Percentiles rank a stretch among this genome's conserved stretches.
Evolutionary conservation across 2,888 invertebrate species (phyloP).

Genomic region (Apeira syringaria): DNA sequence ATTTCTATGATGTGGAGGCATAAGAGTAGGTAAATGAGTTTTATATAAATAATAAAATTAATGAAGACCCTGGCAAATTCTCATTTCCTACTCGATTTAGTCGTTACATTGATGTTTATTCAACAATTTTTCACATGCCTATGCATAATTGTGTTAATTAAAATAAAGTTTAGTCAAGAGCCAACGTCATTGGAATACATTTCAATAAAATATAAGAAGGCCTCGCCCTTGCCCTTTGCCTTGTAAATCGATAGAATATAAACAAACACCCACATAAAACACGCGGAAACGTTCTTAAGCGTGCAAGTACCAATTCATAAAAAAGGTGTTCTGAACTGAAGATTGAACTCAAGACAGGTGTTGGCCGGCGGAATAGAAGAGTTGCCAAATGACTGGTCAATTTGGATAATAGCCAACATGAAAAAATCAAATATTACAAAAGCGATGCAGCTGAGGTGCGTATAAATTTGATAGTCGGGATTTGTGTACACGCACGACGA

Average conservation of each 20-base stretch:
- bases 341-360: slow-evolving; percentile 67
- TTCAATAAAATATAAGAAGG: slow-evolving; percentile 8
- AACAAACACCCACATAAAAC: slow-evolving; percentile 18
- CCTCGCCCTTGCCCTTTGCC: slow-evolving; percentile 53
- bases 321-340: slow-evolving; percentile 39
- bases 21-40: too few species aligned
- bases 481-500: slow-evolving; percentile 22
- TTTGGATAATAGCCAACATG: slow-evolving; percentile 61
- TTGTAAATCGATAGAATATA: slow-evolving; percentile 33
- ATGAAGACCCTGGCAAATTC: slow-evolving; percentile 11
- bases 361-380: slow-evolving; percentile 48
- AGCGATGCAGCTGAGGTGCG: slow-evolving; percentile 37
- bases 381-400: slow-evolving; percentile 71
- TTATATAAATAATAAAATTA: slow-evolving; percentile 5
- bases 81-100: slow-evolving; percentile 12
- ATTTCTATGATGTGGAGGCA: too few species aligned
- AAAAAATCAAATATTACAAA: slow-evolving; percentile 38
- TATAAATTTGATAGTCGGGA: slow-evolving; percentile 29
- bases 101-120: slow-evolving; percentile 10
- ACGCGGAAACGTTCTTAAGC: slow-evolving; percentile 27
- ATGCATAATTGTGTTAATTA: slow-evolving; percentile 15
- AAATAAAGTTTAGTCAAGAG: slow-evolving; percentile 5
- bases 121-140: slow-evolving; percentile 9
- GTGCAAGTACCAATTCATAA: slow-evolving; percentile 6
- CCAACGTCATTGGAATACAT: slow-evolving; percentile 17